Evolutionary conservation across 2,797 vertebrate genomes (phyloP), one percentile per base, ranked within the genome.

Genomic region (Micropoecilia bifurca): DNA sequence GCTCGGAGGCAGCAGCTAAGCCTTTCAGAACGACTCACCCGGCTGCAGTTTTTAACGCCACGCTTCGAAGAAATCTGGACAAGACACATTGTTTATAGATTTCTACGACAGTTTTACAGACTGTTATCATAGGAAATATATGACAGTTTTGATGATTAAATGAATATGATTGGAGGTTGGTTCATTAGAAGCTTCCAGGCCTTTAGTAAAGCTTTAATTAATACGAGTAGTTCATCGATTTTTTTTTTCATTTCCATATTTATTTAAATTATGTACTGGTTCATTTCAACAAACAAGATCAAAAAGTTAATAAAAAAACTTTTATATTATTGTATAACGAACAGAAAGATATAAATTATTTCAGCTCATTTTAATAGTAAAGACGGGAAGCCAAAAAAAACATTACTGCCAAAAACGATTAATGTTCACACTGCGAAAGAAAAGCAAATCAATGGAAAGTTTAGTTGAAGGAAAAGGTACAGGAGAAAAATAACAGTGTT

Each of bases 1-100:
- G 22, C 55, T 73, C 55, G 16, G 45, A 78, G 45, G 45, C 3
- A 63, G 74, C 74, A 77, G 53, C 79, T 0, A 16, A 68, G 72
- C 25, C 25, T 71, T 55, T 13, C 53, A 36, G 22, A 61, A 47
- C 55, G 1, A 53, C 2, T 63, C 53, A 3, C 41, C 25, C 48
- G 22, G 22, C 71, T 50, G 50, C 3, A 13, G 43, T 50, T 43
- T 36, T 13, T 68, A 25, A 33, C 45, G 20, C 16, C 25, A 25
- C 14, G 3, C 36, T 76, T 48, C 4, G 30, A 6, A 3, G 3
- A 25, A 18, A 59, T 43, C n/a, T 47, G 71, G 28, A 48, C 63
- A 74, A 53, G 39, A 74, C 39, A 14, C 6, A 18, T 39, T 16
- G 20, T 36, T 50, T n/a, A 4, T 22, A 68, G 30, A 28, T 25